Evolutionary conservation across 2,888 invertebrate genomes (phyloP).

Genomic region (Ditula angustiorana): DNA sequence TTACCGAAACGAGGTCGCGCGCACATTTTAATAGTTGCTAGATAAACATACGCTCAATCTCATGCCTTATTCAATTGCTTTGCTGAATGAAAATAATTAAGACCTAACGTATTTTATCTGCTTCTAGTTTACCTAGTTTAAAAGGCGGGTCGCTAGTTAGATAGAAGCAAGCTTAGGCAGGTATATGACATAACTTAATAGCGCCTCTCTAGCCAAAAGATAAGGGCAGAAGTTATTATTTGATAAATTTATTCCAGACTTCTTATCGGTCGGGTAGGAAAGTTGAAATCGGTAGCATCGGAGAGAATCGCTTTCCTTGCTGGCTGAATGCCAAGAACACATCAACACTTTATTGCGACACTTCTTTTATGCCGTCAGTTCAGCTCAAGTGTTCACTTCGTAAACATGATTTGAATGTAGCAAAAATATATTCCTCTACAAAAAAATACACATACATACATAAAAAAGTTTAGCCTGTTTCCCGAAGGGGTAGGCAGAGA

Average conservation of each 20-base stretch:
- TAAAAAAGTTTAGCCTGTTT: too few relatives aligned
- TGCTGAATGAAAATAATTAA: too few relatives aligned
- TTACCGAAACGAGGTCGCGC: too few relatives aligned
- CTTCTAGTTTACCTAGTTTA: too few relatives aligned
- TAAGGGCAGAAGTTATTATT: conserved; percentile 6
- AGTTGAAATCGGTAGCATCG: conserved; percentile 7
- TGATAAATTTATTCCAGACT: conserved; percentile 17
- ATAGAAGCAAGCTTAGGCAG: background rate
- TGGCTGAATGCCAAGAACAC: conserved; percentile 28
- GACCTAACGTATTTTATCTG: too few relatives aligned
- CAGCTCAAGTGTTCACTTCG: conserved; percentile 23
- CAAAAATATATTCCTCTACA: background rate
- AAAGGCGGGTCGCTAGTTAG: too few relatives aligned
- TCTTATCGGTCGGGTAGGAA: conserved; percentile 17
- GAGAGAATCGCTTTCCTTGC: conserved; percentile 12
- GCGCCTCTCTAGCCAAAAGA: background rate
- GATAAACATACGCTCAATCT: too few relatives aligned
- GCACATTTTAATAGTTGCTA: too few relatives aligned
- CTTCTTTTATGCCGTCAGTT: conserved; percentile 20
- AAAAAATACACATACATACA: background rate
- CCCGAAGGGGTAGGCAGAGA: too few relatives aligned
- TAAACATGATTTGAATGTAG: conserved; percentile 1
- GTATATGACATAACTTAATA: background rate
- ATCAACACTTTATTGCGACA: conserved; percentile 33
- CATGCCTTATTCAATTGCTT: too few relatives aligned